These are phyloP conservation scores for Genyomyrus donnyi DNA, from an alignment of 2,113 vertebrate species.

Conservation along the genomic window DNA sequence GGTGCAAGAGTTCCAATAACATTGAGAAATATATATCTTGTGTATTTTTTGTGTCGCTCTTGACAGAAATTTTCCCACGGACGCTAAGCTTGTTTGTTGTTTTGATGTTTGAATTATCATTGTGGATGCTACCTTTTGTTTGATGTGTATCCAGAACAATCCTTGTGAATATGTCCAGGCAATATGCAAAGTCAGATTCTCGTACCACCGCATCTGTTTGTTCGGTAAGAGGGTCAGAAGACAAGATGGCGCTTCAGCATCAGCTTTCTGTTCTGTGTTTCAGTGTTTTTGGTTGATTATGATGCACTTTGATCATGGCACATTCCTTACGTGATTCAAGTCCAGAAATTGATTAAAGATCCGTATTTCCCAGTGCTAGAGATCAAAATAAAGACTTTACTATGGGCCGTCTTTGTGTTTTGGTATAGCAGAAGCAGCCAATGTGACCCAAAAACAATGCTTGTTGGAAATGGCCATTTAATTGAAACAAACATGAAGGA, in stretches of 20 bases:
- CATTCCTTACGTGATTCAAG: constrained; percentile 42
- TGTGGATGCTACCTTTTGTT: not conserved
- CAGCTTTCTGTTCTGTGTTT: not conserved
- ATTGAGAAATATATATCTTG: not conserved
- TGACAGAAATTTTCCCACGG: not conserved
- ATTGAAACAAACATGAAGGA: not conserved
- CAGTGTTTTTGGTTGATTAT: constrained; percentile 16
- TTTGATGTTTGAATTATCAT: constrained; percentile 8
- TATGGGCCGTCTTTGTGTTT: constrained; percentile 43
- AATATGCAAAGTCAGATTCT: not conserved
- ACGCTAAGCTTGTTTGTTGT: constrained; percentile 8
- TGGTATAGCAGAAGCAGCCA: not conserved
- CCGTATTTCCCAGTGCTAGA: constrained; percentile 51
- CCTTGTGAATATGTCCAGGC: not conserved
- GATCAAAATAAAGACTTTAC: constrained; percentile 32
- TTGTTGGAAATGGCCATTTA: constrained; percentile 12
- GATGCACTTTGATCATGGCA: constrained; percentile 40
- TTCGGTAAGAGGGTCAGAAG: not conserved
- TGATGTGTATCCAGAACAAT: not conserved
- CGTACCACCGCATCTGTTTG: not conserved
- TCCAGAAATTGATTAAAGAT: constrained; percentile 54
- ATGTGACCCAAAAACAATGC: not conserved
- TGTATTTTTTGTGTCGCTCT: not conserved
- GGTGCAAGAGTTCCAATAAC: constrained; percentile 10
- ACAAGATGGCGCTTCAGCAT: constrained; percentile 20